Percentiles rank a stretch among this genome's conserved stretches.
These are phyloP conservation scores for Ephestia elutella DNA, from an alignment of 1,140 invertebrate genomes.

Conservation along the genomic window DNA sequence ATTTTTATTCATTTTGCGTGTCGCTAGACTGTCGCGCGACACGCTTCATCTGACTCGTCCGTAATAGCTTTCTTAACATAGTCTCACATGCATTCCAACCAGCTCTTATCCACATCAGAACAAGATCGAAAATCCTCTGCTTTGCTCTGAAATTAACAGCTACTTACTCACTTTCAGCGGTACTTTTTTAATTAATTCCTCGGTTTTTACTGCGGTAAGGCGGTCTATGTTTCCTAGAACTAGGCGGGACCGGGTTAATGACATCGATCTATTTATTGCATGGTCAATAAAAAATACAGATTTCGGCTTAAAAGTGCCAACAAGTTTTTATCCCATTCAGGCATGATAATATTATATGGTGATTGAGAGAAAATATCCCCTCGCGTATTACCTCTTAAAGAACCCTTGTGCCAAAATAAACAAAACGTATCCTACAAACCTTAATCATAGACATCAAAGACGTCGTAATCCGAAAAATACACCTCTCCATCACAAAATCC, in stretches of 20 bases:
- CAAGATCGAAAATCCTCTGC: neutral
- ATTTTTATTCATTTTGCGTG: constrained; percentile 15
- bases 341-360: neutral
- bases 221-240: constrained; percentile 47
- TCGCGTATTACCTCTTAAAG: constrained; percentile 4
- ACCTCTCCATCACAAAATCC: constrained; percentile 50
- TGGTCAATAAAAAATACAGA: neutral
- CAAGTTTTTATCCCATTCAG: neutral
- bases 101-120: neutral
- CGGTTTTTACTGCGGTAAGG: constrained; percentile 43
- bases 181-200: constrained; percentile 58
- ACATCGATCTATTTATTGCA: constrained; percentile 27
- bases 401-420: constrained; percentile 42
- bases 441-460: constrained; percentile 64
- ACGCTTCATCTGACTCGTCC: constrained; percentile 17
- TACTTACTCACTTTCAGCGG: constrained; percentile 27
- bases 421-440: constrained; percentile 56
- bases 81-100: neutral
- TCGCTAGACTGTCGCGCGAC: constrained; percentile 12
- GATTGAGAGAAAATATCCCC: neutral
- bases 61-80: constrained; percentile 15
- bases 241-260: constrained; percentile 36
- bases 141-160: neutral
- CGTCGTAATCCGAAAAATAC: constrained; percentile 65
- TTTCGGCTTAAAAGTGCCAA: neutral